Evolutionary conservation across 2,797 vertebrate genomes (phyloP).

Genomic region (Pterois miles): DNA sequence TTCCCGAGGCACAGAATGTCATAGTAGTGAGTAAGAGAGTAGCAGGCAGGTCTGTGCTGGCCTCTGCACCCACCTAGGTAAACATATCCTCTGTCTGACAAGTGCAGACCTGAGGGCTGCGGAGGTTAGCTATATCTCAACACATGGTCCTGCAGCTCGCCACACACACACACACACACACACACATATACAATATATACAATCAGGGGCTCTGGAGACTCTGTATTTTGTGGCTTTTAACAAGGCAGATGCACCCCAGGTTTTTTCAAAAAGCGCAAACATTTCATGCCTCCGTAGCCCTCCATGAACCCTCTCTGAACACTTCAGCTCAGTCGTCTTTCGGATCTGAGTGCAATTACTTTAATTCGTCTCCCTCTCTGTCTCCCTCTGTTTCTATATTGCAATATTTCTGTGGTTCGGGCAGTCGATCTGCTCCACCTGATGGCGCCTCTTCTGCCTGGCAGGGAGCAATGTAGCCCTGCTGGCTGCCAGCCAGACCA

Average conservation of each 20-base stretch:
- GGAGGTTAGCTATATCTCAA: conserved; percentile 53
- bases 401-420: conserved; percentile 75
- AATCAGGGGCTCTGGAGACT: conserved; percentile 21
- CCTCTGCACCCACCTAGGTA: conserved; percentile 69
- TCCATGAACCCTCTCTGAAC: conserved; percentile 39
- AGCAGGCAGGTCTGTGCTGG: conserved; percentile 78
- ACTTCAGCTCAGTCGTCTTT: conserved; percentile 61
- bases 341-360: conserved; percentile 71
- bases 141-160: conserved; percentile 35
- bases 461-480: conserved; percentile 77
- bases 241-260: conserved; percentile 42
- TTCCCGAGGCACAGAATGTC: conserved; percentile 78
- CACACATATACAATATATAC: background rate
- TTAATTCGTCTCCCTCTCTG: conserved; percentile 66
- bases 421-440: conserved; percentile 80
- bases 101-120: conserved; percentile 76
- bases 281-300: conserved; percentile 34
- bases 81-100: conserved; percentile 79
- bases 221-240: conserved; percentile 40
- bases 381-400: conserved; percentile 60
- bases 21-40: conserved; percentile 78
- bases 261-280: conserved; percentile 40
- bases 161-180: conserved; percentile 55
- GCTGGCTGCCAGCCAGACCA: conserved; percentile 82
- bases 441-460: conserved; percentile 80